Conservation (phyloP, 1,140 invertebrate species). For the Heliothis subflexa region DNA sequence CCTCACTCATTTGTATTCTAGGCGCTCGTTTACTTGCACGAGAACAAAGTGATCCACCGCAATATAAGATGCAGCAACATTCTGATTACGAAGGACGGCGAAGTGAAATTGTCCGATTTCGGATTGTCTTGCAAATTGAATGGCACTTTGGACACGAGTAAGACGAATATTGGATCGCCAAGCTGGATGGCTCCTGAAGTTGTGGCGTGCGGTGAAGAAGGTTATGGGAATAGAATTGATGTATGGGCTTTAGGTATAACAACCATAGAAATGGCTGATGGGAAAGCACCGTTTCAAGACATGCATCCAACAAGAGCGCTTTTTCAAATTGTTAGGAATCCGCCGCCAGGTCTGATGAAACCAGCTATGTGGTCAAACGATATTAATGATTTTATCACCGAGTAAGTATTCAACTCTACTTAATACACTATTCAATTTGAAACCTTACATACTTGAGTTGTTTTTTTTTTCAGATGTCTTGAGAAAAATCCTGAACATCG, state of each 20-base stretch:
- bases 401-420: slow-evolving; percentile 87
- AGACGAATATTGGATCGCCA: slow-evolving; percentile 94
- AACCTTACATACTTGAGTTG: neutral
- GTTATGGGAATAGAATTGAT: slow-evolving; percentile 92
- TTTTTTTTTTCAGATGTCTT: slow-evolving; percentile 90
- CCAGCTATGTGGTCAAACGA: slow-evolving; percentile 92
- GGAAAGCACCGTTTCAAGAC: slow-evolving; percentile 93
- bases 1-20: slow-evolving; percentile 74
- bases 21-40: slow-evolving; percentile 93
- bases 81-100: slow-evolving; percentile 93
- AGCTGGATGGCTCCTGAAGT: slow-evolving; percentile 97
- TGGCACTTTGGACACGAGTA: slow-evolving; percentile 89
- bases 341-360: slow-evolving; percentile 91
- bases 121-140: slow-evolving; percentile 93
- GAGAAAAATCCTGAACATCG: slow-evolving; percentile 96
- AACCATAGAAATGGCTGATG: slow-evolving; percentile 96
- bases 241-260: slow-evolving; percentile 98
- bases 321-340: slow-evolving; percentile 95
- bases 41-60: slow-evolving; percentile 94
- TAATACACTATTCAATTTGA: neutral
- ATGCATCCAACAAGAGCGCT: slow-evolving; percentile 95
- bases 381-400: slow-evolving; percentile 93
- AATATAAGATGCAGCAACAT: slow-evolving; percentile 96
- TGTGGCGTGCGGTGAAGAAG: slow-evolving; percentile 63
- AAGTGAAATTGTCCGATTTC: slow-evolving; percentile 94